Evolutionary conservation across 2,113 vertebrate species (phyloP).

Genomic region (Brachypteracias leptosomus): DNA sequence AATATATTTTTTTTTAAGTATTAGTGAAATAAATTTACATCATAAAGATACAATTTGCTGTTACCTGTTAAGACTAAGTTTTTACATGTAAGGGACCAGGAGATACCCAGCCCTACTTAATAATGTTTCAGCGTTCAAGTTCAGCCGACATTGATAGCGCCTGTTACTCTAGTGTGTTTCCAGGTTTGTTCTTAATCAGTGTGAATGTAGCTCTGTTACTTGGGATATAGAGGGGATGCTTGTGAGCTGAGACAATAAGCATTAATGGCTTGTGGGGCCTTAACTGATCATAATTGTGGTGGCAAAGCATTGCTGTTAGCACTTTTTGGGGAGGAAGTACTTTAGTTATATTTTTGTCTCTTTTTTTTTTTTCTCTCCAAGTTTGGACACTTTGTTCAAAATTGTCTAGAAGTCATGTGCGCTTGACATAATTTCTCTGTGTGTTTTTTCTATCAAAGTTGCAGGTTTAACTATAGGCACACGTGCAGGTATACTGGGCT

Average conservation of each 20-base stretch:
- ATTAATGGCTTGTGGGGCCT: background rate
- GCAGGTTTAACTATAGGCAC: background rate
- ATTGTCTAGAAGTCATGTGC: rapidly evolving
- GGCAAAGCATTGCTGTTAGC: rapidly evolving
- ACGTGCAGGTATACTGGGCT: background rate
- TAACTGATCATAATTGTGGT: background rate
- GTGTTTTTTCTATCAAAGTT: background rate
- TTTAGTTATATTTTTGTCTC: background rate
- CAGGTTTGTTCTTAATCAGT: rapidly evolving
- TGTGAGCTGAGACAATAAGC: background rate
- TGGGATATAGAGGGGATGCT: background rate
- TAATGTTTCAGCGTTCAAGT: background rate
- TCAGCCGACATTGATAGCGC: background rate
- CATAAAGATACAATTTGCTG: background rate
- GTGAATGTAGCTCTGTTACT: background rate
- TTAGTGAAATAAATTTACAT: background rate
- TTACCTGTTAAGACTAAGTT: rapidly evolving
- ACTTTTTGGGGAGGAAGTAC: rapidly evolving
- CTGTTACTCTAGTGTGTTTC: background rate
- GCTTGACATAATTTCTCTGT: rapidly evolving
- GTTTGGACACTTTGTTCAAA: background rate
- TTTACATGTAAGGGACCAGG: background rate
- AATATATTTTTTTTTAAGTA: background rate
- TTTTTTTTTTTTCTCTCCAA: background rate
- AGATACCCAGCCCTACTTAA: background rate